phyloP scores from a whole-genome alignment of 2,888 invertebrate species.

The Amaurobius ferox region DNA sequence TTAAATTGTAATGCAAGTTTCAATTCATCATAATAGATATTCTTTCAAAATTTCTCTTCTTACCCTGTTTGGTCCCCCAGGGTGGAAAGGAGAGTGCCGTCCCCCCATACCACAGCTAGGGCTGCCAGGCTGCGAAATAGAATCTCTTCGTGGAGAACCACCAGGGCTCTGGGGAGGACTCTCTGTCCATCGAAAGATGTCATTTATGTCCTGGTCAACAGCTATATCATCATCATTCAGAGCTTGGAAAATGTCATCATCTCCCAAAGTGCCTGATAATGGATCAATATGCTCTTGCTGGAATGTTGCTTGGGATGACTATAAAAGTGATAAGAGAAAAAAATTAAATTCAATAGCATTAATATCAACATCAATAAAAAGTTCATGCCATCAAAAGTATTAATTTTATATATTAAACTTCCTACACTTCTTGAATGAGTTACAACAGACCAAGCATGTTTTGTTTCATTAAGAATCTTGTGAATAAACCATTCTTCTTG shows the following conservation, averaged over 20 bases:
- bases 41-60: slow-evolving; percentile 58
- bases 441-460: no score
- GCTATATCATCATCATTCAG: slow-evolving; percentile 73
- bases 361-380: no score
- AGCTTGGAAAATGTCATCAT: slow-evolving; percentile 70
- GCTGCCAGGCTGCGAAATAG: slow-evolving; percentile 78
- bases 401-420: no score
- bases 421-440: no score
- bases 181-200: slow-evolving; percentile 86
- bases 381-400: no score
- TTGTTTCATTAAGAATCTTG: no score
- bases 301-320: slow-evolving; percentile 86
- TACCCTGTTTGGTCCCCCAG: slow-evolving; percentile 80
- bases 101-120: slow-evolving; percentile 80
- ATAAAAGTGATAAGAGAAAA: no score
- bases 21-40: not conserved
- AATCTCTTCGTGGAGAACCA: slow-evolving; percentile 77
- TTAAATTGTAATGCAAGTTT: not conserved
- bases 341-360: no score
- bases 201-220: slow-evolving; percentile 81
- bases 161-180: slow-evolving; percentile 80
- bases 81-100: slow-evolving; percentile 80
- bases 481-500: no score
- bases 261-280: slow-evolving; percentile 64
- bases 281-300: slow-evolving; percentile 74